A percentile compares a stretch with the other conserved stretches of the same genome.
Conservation (phyloP, 2,113 vertebrate species). For the Colaptes auratus region DNA sequence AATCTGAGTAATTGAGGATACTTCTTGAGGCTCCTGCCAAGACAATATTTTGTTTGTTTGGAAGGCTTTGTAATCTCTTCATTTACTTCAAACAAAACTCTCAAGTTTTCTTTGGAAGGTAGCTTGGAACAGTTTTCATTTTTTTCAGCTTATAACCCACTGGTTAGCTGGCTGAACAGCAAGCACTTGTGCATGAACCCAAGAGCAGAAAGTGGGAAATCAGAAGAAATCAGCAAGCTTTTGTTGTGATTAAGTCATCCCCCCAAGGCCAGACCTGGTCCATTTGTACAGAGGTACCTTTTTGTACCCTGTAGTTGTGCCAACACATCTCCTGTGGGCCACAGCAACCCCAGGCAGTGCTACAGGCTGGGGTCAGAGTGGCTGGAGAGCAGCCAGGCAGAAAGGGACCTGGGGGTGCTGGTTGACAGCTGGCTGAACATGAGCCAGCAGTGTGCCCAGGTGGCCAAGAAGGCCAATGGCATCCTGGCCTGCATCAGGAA, state of each 20-base stretch:
- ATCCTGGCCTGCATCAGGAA: too few relatives aligned
- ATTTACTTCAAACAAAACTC: background rate
- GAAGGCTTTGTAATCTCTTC: background rate
- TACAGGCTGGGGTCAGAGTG: too few relatives aligned
- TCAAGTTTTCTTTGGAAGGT: background rate
- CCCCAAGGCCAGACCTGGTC: background rate
- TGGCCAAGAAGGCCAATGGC: too few relatives aligned
- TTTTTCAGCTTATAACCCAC: background rate
- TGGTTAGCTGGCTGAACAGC: background rate
- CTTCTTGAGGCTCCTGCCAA: conserved; percentile 3
- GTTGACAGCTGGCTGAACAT: too few relatives aligned
- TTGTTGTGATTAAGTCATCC: background rate
- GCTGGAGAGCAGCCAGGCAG: too few relatives aligned
- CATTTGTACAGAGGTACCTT: background rate
- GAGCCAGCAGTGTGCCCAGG: too few relatives aligned
- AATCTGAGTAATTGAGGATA: conserved; percentile 24
- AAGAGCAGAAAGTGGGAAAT: background rate
- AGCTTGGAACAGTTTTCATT: background rate
- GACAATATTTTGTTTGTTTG: conserved; percentile 18
- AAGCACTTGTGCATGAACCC: background rate
- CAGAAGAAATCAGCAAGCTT: background rate
- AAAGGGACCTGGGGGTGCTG: too few relatives aligned
- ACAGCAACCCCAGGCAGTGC: too few relatives aligned
- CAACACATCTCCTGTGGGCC: background rate
- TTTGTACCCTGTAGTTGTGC: background rate